Conservation (phyloP, 2,797 vertebrate genomes). For the Pseudochirops cupreus region DNA sequence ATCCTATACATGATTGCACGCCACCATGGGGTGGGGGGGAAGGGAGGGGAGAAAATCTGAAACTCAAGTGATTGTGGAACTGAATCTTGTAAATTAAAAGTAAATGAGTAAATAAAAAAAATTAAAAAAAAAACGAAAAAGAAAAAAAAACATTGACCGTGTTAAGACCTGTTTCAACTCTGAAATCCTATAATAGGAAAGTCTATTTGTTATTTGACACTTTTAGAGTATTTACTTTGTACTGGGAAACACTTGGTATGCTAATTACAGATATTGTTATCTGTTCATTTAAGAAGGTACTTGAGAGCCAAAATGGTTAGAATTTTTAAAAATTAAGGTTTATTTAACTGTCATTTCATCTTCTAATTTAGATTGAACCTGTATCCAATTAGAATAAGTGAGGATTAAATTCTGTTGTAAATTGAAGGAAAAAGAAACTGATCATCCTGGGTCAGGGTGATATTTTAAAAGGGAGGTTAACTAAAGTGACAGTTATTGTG, state of each 20-base stretch:
- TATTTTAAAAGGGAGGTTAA: not conserved
- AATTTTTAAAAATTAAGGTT: not conserved
- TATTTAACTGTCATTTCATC: conserved; percentile 32
- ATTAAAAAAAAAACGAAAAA: too few relatives aligned
- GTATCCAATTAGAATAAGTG: conserved; percentile 14
- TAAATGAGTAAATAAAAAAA: too few relatives aligned
- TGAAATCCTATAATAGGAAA: not conserved
- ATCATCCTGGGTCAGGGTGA: not conserved
- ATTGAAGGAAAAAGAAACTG: not conserved
- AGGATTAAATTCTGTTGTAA: conserved; percentile 32
- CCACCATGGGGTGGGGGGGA: too few relatives aligned
- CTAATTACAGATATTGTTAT: not conserved
- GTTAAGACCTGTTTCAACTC: not conserved
- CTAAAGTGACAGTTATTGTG: not conserved
- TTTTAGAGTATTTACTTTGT: not conserved
- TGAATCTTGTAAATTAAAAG: too few relatives aligned
- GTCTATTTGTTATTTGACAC: not conserved
- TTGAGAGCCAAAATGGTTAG: not conserved
- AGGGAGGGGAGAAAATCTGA: too few relatives aligned
- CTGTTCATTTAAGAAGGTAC: not conserved
- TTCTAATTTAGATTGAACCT: not conserved
- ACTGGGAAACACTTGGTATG: not conserved
- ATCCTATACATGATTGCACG: too few relatives aligned
- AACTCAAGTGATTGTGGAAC: too few relatives aligned
- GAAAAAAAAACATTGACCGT: not conserved